A percentile compares a stretch with the other conserved stretches of the same genome.
Evolutionary conservation across 2,113 vertebrate species (phyloP).

Genomic region (Danionella cerebrum): DNA sequence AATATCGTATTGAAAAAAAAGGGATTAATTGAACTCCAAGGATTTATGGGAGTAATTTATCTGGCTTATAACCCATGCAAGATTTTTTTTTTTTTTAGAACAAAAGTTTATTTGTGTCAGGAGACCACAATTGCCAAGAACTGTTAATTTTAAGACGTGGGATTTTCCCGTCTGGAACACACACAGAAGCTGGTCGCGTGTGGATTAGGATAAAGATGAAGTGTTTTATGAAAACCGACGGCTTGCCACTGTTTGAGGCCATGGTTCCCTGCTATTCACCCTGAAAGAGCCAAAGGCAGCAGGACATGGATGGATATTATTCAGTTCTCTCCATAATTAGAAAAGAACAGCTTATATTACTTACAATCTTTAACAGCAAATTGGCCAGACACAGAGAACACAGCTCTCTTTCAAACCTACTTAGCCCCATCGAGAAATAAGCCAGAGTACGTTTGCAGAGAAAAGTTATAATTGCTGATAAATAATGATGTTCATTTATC

Average conservation of each 20-base stretch:
- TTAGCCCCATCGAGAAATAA: slow-evolving; percentile 5
- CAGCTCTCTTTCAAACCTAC: slow-evolving; percentile 3
- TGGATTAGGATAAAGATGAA: slow-evolving; percentile 13
- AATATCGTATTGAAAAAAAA: too few relatives aligned
- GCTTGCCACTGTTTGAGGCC: neutral
- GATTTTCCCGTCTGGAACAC: slow-evolving; percentile 4
- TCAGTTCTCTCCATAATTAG: slow-evolving; percentile 14
- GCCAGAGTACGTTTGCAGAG: neutral
- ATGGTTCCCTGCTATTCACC: slow-evolving; percentile 1
- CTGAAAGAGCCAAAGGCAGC: slow-evolving; percentile 6
- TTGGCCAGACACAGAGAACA: neutral
- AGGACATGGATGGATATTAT: slow-evolving; percentile 16
- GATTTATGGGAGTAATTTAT: too few relatives aligned
- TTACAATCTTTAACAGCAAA: neutral
- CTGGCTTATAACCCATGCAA: neutral
- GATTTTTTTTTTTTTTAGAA: neutral
- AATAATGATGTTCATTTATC: slow-evolving; percentile 3
- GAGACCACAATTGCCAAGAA: neutral
- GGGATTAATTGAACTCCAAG: too few relatives aligned
- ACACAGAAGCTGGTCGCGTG: neutral
- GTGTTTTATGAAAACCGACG: slow-evolving; percentile 12
- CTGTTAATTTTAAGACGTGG: neutral
- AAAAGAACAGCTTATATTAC: slow-evolving; percentile 11
- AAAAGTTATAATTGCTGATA: slow-evolving; percentile 6
- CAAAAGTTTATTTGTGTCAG: slow-evolving; percentile 7